Evolutionary conservation across 2,113 vertebrate species (phyloP).

Genomic region (Dipodomys ordii): DNA sequence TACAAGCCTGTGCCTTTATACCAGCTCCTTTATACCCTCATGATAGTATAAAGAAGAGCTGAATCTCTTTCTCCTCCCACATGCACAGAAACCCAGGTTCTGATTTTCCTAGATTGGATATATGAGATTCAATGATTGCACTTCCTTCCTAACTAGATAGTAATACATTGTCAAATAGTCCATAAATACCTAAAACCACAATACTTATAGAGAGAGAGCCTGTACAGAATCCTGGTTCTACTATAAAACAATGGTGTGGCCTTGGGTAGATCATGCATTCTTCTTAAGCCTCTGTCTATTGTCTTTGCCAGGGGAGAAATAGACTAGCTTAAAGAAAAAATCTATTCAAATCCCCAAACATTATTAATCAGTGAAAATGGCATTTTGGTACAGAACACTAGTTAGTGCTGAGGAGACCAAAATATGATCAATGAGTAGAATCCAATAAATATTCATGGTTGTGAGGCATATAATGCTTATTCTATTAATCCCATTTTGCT

Average conservation of each 20-base stretch:
- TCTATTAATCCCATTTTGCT: background rate
- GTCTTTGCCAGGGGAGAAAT: background rate
- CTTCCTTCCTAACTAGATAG: background rate
- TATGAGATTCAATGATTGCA: fast-evolving
- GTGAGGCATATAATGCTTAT: background rate
- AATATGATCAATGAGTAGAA: background rate
- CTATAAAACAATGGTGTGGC: background rate
- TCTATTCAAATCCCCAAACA: background rate
- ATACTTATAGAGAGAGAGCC: background rate
- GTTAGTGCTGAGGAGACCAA: background rate
- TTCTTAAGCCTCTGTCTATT: background rate
- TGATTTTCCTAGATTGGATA: background rate
- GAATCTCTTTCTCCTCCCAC: fast-evolving
- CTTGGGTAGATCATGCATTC: background rate
- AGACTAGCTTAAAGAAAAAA: background rate
- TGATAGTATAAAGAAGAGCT: background rate
- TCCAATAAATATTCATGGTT: background rate
- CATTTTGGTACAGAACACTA: background rate
- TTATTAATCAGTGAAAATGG: background rate
- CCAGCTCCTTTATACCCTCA: background rate
- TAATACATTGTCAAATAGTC: background rate
- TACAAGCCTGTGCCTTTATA: background rate
- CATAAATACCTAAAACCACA: background rate
- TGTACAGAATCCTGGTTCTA: background rate
- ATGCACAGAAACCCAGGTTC: fast-evolving